phyloP scores from a whole-genome alignment of 2,888 invertebrate species.

The Lutraria lutraria region DNA sequence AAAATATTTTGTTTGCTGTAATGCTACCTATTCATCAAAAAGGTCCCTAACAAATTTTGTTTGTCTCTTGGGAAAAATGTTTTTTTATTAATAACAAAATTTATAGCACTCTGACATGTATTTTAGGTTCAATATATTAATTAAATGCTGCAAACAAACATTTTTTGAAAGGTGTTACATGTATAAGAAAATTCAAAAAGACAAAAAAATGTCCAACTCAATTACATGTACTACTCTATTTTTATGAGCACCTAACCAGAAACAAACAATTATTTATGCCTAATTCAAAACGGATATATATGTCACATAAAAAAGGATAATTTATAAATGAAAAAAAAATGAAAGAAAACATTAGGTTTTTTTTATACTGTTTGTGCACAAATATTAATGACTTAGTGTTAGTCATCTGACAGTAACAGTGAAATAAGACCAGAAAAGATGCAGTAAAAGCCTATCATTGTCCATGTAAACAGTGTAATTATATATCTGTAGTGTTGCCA shows the following conservation, averaged over 20 bases:
- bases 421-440: neutral
- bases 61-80: too few species aligned
- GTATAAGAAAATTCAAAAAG: too few species aligned
- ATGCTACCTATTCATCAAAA: too few species aligned
- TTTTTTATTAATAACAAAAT: too few species aligned
- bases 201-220: too few species aligned
- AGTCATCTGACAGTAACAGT: neutral
- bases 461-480: slow-evolving; percentile 1
- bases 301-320: neutral
- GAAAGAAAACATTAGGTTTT: neutral
- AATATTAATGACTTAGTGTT: neutral
- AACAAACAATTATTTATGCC: neutral
- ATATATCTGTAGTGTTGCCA: neutral
- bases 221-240: too few species aligned
- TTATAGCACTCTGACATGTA: too few species aligned
- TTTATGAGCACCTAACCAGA: neutral
- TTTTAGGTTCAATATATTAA: too few species aligned
- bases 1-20: too few species aligned
- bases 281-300: neutral
- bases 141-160: too few species aligned
- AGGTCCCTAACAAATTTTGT: too few species aligned
- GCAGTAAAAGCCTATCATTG: neutral
- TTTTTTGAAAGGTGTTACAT: too few species aligned
- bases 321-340: neutral
- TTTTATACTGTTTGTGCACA: neutral